Evolutionary conservation across 2,797 vertebrate genomes (phyloP).

Genomic region (Neosilurus hyrtlii): DNA sequence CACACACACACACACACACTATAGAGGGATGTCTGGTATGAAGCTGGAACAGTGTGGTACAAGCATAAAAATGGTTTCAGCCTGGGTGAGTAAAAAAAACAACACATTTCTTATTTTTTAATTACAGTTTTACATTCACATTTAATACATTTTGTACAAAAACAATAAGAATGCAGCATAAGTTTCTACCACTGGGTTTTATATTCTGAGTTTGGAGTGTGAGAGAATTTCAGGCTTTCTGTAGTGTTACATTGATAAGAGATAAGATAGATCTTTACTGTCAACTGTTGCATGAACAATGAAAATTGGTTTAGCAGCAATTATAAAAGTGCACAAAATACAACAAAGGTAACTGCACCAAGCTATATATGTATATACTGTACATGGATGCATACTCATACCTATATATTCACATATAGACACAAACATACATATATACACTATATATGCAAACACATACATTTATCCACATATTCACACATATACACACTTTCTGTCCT

Average conservation of each 20-base stretch:
- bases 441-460: too few species aligned
- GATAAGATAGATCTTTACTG: too few species aligned
- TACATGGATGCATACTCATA: too few species aligned
- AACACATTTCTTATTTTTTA: background rate
- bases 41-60: slow-evolving; percentile 88
- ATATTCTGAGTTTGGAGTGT: background rate
- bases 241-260: background rate
- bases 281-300: too few species aligned
- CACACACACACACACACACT: slow-evolving; percentile 17
- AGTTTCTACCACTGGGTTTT: background rate
- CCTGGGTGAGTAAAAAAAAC: slow-evolving; percentile 73
- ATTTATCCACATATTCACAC: too few species aligned
- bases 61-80: slow-evolving; percentile 80
- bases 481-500: too few species aligned
- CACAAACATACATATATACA: too few species aligned
- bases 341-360: too few species aligned
- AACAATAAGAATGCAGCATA: background rate
- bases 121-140: background rate
- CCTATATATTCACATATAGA: too few species aligned
- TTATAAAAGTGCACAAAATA: too few species aligned
- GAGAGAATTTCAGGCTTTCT: background rate
- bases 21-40: slow-evolving; percentile 84
- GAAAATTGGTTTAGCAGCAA: too few species aligned
- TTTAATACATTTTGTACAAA: background rate
- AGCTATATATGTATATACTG: too few species aligned